phyloP scores from a whole-genome alignment of 2,113 vertebrate species.

The Porphyrio hochstetteri region DNA sequence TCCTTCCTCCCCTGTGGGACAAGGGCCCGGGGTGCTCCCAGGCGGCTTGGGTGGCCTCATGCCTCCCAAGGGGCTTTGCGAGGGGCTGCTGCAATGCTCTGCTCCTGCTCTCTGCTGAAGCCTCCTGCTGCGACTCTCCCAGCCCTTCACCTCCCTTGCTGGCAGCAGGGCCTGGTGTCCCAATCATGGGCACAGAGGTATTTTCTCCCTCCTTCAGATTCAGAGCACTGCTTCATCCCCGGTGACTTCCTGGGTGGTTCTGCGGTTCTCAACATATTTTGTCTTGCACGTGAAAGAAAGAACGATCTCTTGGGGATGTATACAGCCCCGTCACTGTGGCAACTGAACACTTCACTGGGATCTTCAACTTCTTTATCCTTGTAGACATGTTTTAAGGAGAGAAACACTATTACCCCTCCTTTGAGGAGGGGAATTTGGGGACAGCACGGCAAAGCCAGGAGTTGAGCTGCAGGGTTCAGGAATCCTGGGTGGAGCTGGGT shows the following conservation, averaged over 20 bases:
- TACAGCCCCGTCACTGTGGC: background rate
- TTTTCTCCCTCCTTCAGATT: background rate
- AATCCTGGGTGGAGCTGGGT: background rate
- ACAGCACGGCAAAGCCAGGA: background rate
- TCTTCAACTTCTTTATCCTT: background rate
- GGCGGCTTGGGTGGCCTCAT: rapidly evolving
- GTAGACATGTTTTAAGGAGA: background rate
- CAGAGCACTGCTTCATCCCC: background rate
- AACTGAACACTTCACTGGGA: background rate
- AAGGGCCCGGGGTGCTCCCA: rapidly evolving
- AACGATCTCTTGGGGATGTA: background rate
- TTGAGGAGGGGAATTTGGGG: background rate
- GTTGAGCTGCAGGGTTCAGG: background rate
- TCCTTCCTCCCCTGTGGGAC: background rate
- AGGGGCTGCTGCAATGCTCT: background rate
- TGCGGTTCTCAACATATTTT: background rate
- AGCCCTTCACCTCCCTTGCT: background rate
- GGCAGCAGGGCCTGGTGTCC: background rate
- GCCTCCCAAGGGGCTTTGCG: background rate
- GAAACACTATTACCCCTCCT: background rate
- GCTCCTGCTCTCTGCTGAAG: background rate
- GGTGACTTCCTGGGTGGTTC: background rate
- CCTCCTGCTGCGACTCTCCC: background rate
- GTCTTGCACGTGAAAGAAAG: background rate
- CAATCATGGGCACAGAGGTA: background rate